phyloP scores from a whole-genome alignment of 2,888 invertebrate species.

The Listrodromus nycthemerus region DNA sequence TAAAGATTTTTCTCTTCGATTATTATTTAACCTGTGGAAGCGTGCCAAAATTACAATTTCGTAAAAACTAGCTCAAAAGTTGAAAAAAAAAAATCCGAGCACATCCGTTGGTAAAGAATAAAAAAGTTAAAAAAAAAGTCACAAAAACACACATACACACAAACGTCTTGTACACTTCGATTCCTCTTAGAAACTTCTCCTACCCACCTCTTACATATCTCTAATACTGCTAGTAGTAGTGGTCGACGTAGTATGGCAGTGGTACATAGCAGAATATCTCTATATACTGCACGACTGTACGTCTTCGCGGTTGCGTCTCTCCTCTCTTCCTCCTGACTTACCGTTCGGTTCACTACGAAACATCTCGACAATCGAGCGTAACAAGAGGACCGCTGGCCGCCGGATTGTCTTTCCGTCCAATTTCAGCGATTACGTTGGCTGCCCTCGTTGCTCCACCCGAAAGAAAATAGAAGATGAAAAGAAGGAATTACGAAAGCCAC shows the following conservation, averaged over 20 bases:
- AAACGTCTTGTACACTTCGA: background rate
- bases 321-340: background rate
- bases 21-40: too few species aligned
- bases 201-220: background rate
- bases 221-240: background rate
- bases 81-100: too few species aligned
- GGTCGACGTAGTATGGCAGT: background rate
- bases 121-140: too few species aligned
- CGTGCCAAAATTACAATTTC: too few species aligned
- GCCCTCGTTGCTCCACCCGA: constrained; percentile 9
- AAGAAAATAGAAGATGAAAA: constrained; percentile 10
- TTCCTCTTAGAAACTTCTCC: background rate
- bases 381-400: constrained; percentile 9
- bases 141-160: too few species aligned
- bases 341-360: constrained; percentile 4
- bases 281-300: constrained; percentile 1
- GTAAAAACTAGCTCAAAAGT: too few species aligned
- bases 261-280: background rate
- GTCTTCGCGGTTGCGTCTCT: background rate
- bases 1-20: too few species aligned
- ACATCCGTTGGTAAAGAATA: too few species aligned
- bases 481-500: background rate
- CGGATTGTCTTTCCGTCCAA: constrained; percentile 51
- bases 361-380: constrained; percentile 31
- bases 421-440: constrained; percentile 47